Evolutionary conservation across 2,888 invertebrate species (phyloP).

Genomic region (Cheilosia grossa): DNA sequence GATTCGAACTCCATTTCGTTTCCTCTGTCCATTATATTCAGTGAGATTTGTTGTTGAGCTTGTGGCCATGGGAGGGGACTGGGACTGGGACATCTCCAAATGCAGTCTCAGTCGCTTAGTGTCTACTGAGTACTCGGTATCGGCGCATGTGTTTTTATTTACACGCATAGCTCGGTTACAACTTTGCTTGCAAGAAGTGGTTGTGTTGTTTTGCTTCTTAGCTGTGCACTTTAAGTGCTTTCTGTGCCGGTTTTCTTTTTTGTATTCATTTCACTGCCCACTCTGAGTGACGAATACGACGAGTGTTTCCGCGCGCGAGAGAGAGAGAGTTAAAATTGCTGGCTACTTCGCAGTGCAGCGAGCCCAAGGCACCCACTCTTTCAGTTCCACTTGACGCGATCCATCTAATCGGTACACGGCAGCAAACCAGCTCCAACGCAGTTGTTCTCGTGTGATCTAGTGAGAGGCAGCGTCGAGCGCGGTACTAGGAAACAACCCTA

Average conservation of each 20-base stretch:
- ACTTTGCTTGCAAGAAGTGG: constrained; percentile 20
- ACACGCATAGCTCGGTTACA: not conserved
- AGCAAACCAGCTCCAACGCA: constrained; percentile 34
- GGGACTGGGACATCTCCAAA: not conserved
- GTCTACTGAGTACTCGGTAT: constrained; percentile 29
- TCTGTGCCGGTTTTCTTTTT: constrained; percentile 18
- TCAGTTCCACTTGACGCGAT: constrained; percentile 55
- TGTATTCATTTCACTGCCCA: not conserved
- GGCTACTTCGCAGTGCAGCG: constrained; percentile 15
- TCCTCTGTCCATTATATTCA: no score
- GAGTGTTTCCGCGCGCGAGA: constrained; percentile 28
- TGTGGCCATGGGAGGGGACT: not conserved
- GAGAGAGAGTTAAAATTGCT: constrained; percentile 25
- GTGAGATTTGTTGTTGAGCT: no score
- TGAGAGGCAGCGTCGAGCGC: constrained; percentile 37
- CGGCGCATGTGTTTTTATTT: constrained; percentile 21
- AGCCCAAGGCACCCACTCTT: constrained; percentile 1
- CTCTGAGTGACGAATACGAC: not conserved
- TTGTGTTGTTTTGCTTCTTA: not conserved
- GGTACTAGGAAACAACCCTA: constrained; percentile 18
- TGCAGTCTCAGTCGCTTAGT: constrained; percentile 14
- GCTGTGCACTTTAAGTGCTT: not conserved
- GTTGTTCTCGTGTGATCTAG: constrained; percentile 52
- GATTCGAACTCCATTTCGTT: no score
- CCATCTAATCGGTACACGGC: not conserved